These are phyloP conservation scores for Sylvilagus bachmani DNA, from an alignment of 2,113 vertebrate species.

Conservation along the genomic window DNA sequence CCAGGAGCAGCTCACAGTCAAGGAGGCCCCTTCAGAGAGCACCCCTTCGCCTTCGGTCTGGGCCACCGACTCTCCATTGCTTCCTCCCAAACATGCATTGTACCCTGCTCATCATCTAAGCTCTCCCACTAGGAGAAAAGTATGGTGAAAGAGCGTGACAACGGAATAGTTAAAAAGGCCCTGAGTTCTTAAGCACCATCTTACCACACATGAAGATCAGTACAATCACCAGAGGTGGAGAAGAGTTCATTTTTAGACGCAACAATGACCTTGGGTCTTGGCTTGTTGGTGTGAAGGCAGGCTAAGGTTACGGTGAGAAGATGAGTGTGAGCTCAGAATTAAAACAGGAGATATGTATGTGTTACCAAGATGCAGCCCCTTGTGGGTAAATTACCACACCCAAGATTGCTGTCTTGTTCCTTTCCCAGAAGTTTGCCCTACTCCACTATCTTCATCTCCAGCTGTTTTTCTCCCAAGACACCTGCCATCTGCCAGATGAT, in stretches of 20 bases:
- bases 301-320: background rate
- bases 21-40: background rate
- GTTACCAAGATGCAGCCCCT: background rate
- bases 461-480: background rate
- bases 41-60: slow-evolving; percentile 46
- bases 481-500: background rate
- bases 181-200: background rate
- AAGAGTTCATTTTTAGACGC: slow-evolving; percentile 6
- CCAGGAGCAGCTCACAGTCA: slow-evolving; percentile 58
- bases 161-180: background rate
- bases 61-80: slow-evolving; percentile 26
- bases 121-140: background rate
- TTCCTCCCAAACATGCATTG: background rate
- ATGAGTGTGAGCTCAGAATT: background rate
- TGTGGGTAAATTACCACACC: background rate
- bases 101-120: background rate
- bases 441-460: background rate
- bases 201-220: slow-evolving; percentile 58
- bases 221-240: background rate
- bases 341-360: background rate
- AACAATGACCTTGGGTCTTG: background rate
- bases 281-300: background rate
- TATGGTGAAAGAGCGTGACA: background rate
- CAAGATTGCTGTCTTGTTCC: background rate
- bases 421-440: background rate